phyloP scores from a whole-genome alignment of 2,888 invertebrate species.

The Ectemnius lituratus region DNA sequence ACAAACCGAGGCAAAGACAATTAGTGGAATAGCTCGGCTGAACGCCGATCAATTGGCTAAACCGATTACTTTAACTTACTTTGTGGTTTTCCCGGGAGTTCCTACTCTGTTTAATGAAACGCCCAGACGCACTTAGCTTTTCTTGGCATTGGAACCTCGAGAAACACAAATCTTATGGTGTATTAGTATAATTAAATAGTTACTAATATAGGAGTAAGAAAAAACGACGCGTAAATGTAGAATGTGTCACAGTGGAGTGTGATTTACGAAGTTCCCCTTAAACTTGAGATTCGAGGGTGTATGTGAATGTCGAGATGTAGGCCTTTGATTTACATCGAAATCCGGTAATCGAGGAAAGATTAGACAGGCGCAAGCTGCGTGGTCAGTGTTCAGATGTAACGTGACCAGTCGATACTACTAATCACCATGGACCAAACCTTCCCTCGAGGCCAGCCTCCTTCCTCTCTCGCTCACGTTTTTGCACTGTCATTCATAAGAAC shows the following conservation, averaged over 20 bases:
- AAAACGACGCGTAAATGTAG: neutral
- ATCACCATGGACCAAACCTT: constrained; percentile 55
- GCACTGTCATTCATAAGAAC: constrained; percentile 74
- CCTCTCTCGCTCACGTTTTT: constrained; percentile 55
- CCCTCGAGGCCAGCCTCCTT: constrained; percentile 25
- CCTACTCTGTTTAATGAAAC: too few relatives aligned
- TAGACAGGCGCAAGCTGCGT: constrained; percentile 70
- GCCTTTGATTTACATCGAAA: constrained; percentile 62
- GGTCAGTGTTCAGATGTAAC: constrained; percentile 57
- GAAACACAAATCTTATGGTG: too few relatives aligned
- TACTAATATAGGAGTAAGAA: too few relatives aligned
- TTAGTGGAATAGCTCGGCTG: constrained; percentile 69
- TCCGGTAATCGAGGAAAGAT: constrained; percentile 71
- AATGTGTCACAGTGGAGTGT: too few relatives aligned
- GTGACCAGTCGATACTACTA: constrained; percentile 57
- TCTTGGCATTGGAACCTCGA: too few relatives aligned
- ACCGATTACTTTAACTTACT: constrained; percentile 70
- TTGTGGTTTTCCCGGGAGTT: constrained; percentile 48
- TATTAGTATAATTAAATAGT: too few relatives aligned
- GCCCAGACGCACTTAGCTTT: too few relatives aligned
- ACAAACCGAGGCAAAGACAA: constrained; percentile 60
- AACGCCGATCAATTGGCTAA: constrained; percentile 72
- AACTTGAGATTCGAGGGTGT: too few relatives aligned
- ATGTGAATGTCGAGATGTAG: too few relatives aligned
- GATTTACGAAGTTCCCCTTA: too few relatives aligned